A percentile compares a stretch with the other conserved stretches of the same genome.
Conservation (phyloP, 2,888 invertebrate genomes). For the Aphidius colemani region DNA sequence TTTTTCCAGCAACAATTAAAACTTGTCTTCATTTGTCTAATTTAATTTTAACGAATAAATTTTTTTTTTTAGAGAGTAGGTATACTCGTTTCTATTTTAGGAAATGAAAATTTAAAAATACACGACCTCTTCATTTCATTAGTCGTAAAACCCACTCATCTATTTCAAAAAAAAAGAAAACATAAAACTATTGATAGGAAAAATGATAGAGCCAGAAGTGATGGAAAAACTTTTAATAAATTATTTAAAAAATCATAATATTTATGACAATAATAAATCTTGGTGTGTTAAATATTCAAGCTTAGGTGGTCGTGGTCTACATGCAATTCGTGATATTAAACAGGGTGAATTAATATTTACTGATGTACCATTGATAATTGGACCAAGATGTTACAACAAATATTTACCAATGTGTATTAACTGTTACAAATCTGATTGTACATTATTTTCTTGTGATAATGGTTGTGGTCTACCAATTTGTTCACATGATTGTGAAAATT, state of each 20-base stretch:
- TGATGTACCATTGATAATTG: slow-evolving; percentile 72
- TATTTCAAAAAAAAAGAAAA: not conserved
- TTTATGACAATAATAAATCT: slow-evolving; percentile 16
- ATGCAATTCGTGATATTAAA: slow-evolving; percentile 70
- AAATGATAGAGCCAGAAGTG: slow-evolving; percentile 36
- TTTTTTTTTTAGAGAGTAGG: too few species aligned
- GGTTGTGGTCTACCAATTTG: slow-evolving; percentile 75
- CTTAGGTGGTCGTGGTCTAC: slow-evolving; percentile 73
- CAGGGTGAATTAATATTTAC: slow-evolving; percentile 73
- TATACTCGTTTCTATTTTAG: too few species aligned
- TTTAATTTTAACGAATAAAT: too few species aligned
- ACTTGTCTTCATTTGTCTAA: too few species aligned
- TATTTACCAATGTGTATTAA: slow-evolving; percentile 68
- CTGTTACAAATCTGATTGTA: slow-evolving; percentile 64
- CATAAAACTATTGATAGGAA: not conserved
- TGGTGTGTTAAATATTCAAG: slow-evolving; percentile 69
- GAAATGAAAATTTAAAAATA: too few species aligned
- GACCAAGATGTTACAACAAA: slow-evolving; percentile 67
- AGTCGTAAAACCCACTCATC: not conserved
- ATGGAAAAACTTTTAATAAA: slow-evolving; percentile 37
- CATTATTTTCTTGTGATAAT: slow-evolving; percentile 64
- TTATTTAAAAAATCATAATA: slow-evolving; percentile 40
- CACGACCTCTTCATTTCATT: not conserved
- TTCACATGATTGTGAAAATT: slow-evolving; percentile 67
- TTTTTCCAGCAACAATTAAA: too few species aligned